Conservation (phyloP, 2,797 vertebrate species). For the Siniperca undulata region DNA sequence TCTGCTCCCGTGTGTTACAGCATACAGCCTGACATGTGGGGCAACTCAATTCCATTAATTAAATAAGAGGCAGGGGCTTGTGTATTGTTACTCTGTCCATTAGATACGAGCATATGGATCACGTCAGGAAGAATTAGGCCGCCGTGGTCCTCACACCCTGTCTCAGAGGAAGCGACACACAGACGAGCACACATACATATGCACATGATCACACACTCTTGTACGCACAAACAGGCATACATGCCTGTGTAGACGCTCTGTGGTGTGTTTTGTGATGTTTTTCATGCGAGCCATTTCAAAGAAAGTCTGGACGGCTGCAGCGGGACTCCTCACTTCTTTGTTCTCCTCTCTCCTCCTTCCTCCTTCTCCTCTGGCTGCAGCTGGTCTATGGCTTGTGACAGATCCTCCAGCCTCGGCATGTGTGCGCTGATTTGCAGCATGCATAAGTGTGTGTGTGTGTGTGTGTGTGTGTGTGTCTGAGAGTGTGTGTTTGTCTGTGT, state of each 20-base stretch:
- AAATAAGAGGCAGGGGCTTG: conserved; percentile 65
- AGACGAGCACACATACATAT: background rate
- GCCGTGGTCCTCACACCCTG: conserved; percentile 39
- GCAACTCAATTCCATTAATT: conserved; percentile 71
- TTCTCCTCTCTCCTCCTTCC: conserved; percentile 51
- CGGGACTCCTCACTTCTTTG: conserved; percentile 43
- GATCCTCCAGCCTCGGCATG: conserved; percentile 52
- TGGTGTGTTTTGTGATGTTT: conserved; percentile 34
- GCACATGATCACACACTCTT: conserved; percentile 18
- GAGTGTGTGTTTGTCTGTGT: conserved; percentile 41
- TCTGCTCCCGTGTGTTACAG: conserved; percentile 50
- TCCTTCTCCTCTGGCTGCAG: conserved; percentile 62
- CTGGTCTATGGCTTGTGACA: conserved; percentile 75
- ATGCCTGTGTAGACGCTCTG: conserved; percentile 1
- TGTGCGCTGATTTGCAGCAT: conserved; percentile 47
- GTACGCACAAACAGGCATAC: background rate
- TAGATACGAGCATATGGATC: conserved; percentile 76
- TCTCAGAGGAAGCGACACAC: conserved; percentile 51
- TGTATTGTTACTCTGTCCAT: conserved; percentile 58
- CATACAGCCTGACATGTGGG: conserved; percentile 58
- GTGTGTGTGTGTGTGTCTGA: conserved; percentile 15
- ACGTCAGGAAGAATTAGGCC: conserved; percentile 72
- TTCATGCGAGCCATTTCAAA: conserved; percentile 35
- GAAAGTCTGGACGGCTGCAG: conserved; percentile 42
- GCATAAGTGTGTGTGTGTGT: conserved; percentile 28